Percentiles rank a stretch among this genome's conserved stretches.
Conservation (phyloP, 2,113 vertebrate species). For the Halcyon senegalensis region DNA sequence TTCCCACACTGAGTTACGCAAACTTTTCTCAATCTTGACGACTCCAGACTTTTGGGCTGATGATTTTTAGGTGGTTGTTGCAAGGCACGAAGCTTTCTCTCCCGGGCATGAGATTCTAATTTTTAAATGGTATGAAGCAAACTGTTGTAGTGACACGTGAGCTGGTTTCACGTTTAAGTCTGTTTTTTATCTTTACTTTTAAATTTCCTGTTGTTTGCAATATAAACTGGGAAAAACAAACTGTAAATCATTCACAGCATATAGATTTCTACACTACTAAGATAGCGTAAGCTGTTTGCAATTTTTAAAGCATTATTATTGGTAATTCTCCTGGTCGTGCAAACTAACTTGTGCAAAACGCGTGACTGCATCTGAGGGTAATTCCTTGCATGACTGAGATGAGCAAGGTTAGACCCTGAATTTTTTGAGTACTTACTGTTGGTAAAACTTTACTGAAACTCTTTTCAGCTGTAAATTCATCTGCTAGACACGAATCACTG, state of each 20-base stretch:
- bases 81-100: not conserved
- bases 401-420: not conserved
- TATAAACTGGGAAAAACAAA: not conserved
- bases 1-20: conserved; percentile 24
- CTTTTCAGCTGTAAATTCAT: not conserved
- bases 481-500: not conserved
- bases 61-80: not conserved
- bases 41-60: not conserved
- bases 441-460: not conserved
- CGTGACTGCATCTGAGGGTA: not conserved
- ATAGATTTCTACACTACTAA: not conserved
- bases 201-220: not conserved
- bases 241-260: not conserved
- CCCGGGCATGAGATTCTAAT: not conserved
- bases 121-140: not conserved
- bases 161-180: not conserved
- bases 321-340: not conserved
- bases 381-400: not conserved
- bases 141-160: not conserved
- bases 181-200: not conserved
- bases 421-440: not conserved
- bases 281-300: not conserved
- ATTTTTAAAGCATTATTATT: not conserved
- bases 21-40: not conserved
- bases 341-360: not conserved